Evolutionary conservation across 2,113 vertebrate genomes (phyloP).

Genomic region (Oreotrochilus melanogaster): DNA sequence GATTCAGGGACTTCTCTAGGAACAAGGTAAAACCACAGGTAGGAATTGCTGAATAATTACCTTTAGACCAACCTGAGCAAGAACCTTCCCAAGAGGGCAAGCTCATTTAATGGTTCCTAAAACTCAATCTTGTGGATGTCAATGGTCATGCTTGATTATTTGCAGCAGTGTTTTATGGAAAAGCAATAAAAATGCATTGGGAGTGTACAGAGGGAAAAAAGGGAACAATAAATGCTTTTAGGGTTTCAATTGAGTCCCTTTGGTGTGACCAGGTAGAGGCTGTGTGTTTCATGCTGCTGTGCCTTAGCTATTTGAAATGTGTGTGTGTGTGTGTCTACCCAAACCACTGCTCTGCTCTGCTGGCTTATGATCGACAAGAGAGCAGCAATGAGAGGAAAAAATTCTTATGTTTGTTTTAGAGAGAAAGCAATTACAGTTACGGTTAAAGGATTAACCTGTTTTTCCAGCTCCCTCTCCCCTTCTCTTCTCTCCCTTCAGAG

Average conservation of each 20-base stretch:
- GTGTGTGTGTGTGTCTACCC: background rate
- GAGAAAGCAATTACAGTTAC: slow-evolving; percentile 51
- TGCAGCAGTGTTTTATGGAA: slow-evolving; percentile 80
- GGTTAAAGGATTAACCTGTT: slow-evolving; percentile 54
- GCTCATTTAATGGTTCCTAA: slow-evolving; percentile 87
- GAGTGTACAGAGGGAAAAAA: slow-evolving; percentile 47
- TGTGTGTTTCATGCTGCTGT: slow-evolving; percentile 41
- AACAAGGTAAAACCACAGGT: slow-evolving; percentile 83
- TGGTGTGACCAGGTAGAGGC: background rate
- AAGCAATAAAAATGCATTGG: slow-evolving; percentile 77
- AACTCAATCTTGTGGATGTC: slow-evolving; percentile 85
- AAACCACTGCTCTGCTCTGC: slow-evolving; percentile 19
- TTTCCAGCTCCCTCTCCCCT: background rate
- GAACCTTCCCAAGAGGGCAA: slow-evolving; percentile 80
- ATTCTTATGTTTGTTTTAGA: slow-evolving; percentile 14
- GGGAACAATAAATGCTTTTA: slow-evolving; percentile 70
- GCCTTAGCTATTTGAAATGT: slow-evolving; percentile 41
- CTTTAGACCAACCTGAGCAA: slow-evolving; percentile 83
- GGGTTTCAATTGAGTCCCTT: slow-evolving; percentile 69
- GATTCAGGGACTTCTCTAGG: slow-evolving; percentile 68
- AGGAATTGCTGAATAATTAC: slow-evolving; percentile 87
- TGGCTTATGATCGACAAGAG: slow-evolving; percentile 58
- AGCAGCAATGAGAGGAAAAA: slow-evolving; percentile 45
- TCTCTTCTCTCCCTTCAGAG: background rate
- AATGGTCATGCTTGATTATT: slow-evolving; percentile 86